A percentile compares a stretch with the other conserved stretches of the same genome.
These are phyloP conservation scores for Hippasteria phrygiana DNA, from an alignment of 53 echinoderm and acorn worm species.

Conservation along the genomic window DNA sequence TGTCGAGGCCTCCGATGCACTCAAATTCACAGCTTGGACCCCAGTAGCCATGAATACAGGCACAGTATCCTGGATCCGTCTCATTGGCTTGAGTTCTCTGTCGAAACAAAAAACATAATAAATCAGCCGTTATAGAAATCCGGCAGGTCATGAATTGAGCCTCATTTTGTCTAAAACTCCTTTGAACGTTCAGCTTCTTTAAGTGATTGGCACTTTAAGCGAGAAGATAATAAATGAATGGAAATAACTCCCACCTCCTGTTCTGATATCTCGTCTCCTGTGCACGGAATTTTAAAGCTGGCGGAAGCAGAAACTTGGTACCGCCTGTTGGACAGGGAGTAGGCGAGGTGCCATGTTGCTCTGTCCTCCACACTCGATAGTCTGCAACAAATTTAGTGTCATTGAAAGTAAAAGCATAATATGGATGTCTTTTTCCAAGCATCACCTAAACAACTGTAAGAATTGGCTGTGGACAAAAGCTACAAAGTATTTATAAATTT, in stretches of 20 bases:
- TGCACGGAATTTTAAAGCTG: slow-evolving; percentile 64
- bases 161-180: background rate
- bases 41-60: slow-evolving; percentile 91
- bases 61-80: slow-evolving; percentile 76
- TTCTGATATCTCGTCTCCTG: slow-evolving; percentile 71
- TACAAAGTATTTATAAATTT: too few relatives aligned
- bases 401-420: background rate
- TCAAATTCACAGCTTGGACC: slow-evolving; percentile 83
- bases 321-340: slow-evolving; percentile 76
- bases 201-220: too few relatives aligned
- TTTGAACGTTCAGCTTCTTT: too few relatives aligned
- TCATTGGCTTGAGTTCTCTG: slow-evolving; percentile 61
- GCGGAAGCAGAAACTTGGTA: slow-evolving; percentile 64
- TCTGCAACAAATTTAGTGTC: slow-evolving; percentile 20
- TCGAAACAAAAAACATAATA: background rate
- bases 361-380: slow-evolving; percentile 44
- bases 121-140: background rate
- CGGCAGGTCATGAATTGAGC: background rate
- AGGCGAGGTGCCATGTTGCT: slow-evolving; percentile 83
- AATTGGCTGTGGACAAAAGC: too few relatives aligned
- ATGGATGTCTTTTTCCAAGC: too few relatives aligned
- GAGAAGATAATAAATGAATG: background rate
- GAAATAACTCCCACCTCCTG: slow-evolving; percentile 62
- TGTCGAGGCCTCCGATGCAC: slow-evolving; percentile 80
- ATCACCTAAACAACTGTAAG: too few relatives aligned